Evolutionary conservation across 1,140 invertebrate genomes (phyloP).

Genomic region (Aphidius gifuensis): DNA sequence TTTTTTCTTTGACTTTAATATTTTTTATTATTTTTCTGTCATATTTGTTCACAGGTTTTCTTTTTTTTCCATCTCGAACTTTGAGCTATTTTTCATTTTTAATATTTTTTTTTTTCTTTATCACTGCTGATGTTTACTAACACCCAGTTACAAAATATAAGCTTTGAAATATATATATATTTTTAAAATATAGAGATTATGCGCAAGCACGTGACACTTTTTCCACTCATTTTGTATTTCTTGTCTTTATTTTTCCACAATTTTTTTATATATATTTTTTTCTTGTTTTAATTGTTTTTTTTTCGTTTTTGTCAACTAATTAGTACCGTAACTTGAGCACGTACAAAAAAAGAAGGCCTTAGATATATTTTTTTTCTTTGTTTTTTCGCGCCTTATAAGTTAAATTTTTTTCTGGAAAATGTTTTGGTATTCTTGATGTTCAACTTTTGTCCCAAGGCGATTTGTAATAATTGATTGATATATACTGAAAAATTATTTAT

Average conservation of each 20-base stretch:
- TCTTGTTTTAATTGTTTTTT: slow-evolving; percentile 8
- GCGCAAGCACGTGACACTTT: slow-evolving; percentile 27
- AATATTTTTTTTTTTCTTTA: neutral
- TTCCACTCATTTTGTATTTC: slow-evolving; percentile 22
- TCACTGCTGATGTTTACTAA: slow-evolving; percentile 2
- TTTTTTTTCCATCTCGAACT: no score
- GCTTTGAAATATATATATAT: neutral
- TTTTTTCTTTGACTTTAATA: slow-evolving; percentile 5
- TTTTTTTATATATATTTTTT: slow-evolving; percentile 8
- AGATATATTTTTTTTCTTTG: no score
- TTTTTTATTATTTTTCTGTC: no score
- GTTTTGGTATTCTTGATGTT: no score
- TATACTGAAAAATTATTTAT: no score
- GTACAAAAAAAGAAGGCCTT: neutral
- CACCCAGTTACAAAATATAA: neutral
- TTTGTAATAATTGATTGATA: no score
- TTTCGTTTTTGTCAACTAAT: slow-evolving; percentile 26
- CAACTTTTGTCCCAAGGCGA: no score
- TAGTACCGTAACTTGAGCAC: slow-evolving; percentile 25
- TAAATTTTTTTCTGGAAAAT: no score
- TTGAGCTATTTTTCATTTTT: no score
- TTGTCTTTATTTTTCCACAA: slow-evolving; percentile 3
- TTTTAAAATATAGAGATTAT: slow-evolving; percentile 33
- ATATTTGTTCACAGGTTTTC: no score
- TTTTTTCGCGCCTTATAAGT: no score